Evolutionary conservation across 2,888 invertebrate species (phyloP).

Genomic region (Heliconius sara): DNA sequence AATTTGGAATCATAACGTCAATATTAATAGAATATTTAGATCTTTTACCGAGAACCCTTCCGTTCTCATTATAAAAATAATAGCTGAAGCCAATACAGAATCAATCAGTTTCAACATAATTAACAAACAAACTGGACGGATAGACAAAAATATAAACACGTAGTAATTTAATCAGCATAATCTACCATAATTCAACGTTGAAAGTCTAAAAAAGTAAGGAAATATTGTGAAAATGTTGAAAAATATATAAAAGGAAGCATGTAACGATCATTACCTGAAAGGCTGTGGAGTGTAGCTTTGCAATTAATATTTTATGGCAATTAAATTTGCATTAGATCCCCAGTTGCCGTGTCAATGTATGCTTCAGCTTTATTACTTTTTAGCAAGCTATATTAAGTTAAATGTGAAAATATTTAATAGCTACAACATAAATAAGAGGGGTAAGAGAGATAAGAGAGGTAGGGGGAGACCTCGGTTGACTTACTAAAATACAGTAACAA

Average conservation of each 20-base stretch:
- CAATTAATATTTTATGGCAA: slow-evolving; percentile 37
- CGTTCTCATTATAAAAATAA: not conserved
- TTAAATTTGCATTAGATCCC: slow-evolving; percentile 34
- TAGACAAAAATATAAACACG: not conserved
- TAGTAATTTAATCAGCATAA: not conserved
- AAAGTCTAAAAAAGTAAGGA: not conserved
- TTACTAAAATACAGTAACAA: no score
- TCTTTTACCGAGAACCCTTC: not conserved
- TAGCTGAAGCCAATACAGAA: not conserved
- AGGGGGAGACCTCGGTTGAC: no score
- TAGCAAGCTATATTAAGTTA: not conserved
- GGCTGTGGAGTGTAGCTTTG: slow-evolving; percentile 22
- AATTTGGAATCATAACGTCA: not conserved
- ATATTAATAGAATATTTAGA: not conserved
- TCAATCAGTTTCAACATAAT: not conserved
- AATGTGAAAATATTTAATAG: not conserved
- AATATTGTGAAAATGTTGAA: slow-evolving; percentile 5
- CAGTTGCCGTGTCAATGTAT: slow-evolving; percentile 17
- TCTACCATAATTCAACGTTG: not conserved
- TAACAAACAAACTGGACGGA: not conserved
- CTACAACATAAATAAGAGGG: not conserved
- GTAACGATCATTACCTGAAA: slow-evolving; percentile 29
- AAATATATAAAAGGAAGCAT: slow-evolving; percentile 8
- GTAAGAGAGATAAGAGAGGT: no score
- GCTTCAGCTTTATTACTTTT: slow-evolving; percentile 22